Evolutionary conservation across 30 jellyfish, hydroid and myxozoan genomes (phyloP), one percentile per base, ranked within the genome.

Genomic region (Hydractinia symbiolongicarpus): DNA sequence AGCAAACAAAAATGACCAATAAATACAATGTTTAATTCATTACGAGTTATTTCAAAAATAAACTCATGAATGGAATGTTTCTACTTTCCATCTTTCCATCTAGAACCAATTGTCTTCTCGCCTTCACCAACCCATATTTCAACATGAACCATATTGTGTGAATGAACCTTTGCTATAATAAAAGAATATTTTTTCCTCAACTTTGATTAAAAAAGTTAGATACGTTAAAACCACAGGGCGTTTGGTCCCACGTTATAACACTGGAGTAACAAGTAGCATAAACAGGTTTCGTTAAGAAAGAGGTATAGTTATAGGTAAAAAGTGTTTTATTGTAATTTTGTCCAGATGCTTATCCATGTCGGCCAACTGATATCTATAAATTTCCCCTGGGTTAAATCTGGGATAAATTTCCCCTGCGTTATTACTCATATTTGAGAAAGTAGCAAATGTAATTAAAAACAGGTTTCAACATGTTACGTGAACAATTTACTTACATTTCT

Each of bases 121-220:
- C 95, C 97, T 16, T 90, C 97, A 20, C 97, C 97, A 67, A 90
- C 86, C 97, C 97, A 90, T 4, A 90, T 69, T 72, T 90, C 97
- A 57, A 90, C 97, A 82, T 90, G 97, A 54, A 90, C 97, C 91
- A 90, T 86, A 55, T 86, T 72, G 55, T 90, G 97, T 54, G 73
- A 78, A 64, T 90, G 95, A 55, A 52, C 58, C 80, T 86, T 85
- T 13, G 86, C 97, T 90, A 67, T 14, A 70, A 82, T 53, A 82
- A 58, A 3, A 17, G 16, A 58, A 58, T 58, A 58, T 58, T 58
- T 58, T 3, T 13, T 11, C 3, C 2, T 58, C 69, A 11, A 58
- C 15, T 58, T 11, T 17, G 19, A 13, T 0, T 58, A 11, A 13
- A 11, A 11, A 1, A 13, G 69, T 11, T 0, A 58, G 3, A 58